A percentile compares a stretch with the other conserved stretches of the same genome.
Evolutionary conservation across 2,797 vertebrate genomes (phyloP).

Genomic region (Echeneis naucrates): DNA sequence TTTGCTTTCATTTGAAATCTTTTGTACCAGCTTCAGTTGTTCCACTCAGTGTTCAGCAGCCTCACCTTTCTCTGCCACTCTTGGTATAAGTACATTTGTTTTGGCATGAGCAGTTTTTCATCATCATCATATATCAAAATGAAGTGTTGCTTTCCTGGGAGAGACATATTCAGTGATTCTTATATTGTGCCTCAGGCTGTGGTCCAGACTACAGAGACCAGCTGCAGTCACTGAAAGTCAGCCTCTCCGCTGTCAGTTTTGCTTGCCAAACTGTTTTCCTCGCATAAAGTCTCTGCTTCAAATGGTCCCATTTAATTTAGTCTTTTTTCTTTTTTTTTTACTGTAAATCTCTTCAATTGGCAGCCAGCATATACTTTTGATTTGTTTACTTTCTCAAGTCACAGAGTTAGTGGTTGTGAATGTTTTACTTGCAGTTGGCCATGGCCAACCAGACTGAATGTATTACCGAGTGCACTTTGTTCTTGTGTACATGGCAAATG

Average conservation of each 20-base stretch:
- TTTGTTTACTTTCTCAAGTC: constrained; percentile 16
- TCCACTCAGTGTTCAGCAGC: constrained; percentile 7
- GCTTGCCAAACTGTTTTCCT: constrained; percentile 44
- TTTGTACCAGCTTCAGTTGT: not conserved
- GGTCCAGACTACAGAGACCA: constrained; percentile 54
- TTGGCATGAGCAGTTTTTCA: not conserved
- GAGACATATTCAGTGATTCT: constrained; percentile 60
- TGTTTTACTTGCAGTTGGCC: not conserved
- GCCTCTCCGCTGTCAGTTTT: no score
- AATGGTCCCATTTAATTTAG: constrained; percentile 21
- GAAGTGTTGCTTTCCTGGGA: constrained; percentile 47
- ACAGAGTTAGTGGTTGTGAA: not conserved
- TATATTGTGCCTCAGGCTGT: constrained; percentile 58
- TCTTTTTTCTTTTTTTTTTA: not conserved
- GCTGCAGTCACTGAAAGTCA: constrained; percentile 43
- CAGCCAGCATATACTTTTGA: not conserved
- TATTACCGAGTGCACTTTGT: constrained; percentile 21
- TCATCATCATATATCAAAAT: no score
- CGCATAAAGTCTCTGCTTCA: constrained; percentile 10
- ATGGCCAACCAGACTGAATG: constrained; percentile 2
- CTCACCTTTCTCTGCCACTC: not conserved
- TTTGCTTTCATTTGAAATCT: not conserved
- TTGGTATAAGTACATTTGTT: not conserved
- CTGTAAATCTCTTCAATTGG: no score
- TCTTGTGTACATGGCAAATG: constrained; percentile 19